Percentiles rank a stretch among this genome's conserved stretches.
Conservation (phyloP, 2,888 invertebrate species). For the Netelia fuscicornis region DNA sequence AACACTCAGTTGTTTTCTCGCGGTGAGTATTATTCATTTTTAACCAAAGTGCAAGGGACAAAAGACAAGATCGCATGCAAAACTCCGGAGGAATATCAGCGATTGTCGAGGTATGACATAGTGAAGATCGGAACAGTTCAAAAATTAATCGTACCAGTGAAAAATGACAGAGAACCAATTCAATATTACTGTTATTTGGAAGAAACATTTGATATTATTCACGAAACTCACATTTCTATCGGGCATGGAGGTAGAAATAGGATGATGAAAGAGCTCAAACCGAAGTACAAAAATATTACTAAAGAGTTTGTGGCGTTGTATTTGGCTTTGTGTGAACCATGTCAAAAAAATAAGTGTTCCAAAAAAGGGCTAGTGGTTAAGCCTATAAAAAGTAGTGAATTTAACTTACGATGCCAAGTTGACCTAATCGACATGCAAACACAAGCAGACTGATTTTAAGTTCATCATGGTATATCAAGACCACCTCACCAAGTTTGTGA, state of each 20-base stretch:
- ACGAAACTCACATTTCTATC: background rate
- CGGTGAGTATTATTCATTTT: no score
- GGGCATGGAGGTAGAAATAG: background rate
- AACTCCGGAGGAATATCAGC: background rate
- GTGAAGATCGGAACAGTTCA: background rate
- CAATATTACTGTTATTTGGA: background rate
- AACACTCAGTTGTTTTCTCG: no score
- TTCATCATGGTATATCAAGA: constrained; percentile 72
- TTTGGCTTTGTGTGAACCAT: constrained; percentile 12
- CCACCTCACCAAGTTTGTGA: constrained; percentile 73
- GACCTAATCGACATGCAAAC: constrained; percentile 74
- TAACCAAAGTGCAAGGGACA: no score
- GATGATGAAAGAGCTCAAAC: background rate
- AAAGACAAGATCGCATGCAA: no score
- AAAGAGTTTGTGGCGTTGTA: constrained; percentile 12
- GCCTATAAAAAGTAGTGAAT: constrained; percentile 59
- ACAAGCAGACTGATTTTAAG: constrained; percentile 68
- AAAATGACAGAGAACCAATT: background rate
- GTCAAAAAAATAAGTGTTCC: constrained; percentile 6
- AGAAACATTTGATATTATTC: background rate
- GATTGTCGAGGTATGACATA: background rate
- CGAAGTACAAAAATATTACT: background rate
- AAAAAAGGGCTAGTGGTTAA: constrained; percentile 62
- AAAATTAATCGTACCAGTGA: background rate
- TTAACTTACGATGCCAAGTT: constrained; percentile 69